Percentiles rank a stretch among this genome's conserved stretches.
Evolutionary conservation across 1,140 invertebrate species (phyloP).

Genomic region (Drosophila varians): DNA sequence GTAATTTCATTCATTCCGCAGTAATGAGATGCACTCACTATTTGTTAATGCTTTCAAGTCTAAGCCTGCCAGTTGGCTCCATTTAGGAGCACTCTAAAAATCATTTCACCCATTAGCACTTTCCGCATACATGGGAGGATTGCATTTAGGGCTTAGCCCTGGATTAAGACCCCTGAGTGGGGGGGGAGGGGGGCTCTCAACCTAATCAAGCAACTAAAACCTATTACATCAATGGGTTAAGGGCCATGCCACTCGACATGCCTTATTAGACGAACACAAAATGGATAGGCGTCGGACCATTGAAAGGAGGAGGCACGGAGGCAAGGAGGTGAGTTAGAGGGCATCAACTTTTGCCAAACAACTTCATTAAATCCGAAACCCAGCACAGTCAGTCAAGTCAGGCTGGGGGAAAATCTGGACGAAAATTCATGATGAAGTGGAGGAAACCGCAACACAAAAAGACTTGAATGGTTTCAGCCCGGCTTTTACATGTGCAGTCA

Average conservation of each 20-base stretch:
- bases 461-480: slow-evolving; percentile 52
- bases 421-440: slow-evolving; percentile 41
- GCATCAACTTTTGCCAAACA: slow-evolving; percentile 46
- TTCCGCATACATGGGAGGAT: neutral
- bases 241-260: slow-evolving; percentile 17
- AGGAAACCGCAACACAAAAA: slow-evolving; percentile 62
- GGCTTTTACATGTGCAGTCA: slow-evolving; percentile 36
- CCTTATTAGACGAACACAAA: slow-evolving; percentile 35
- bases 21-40: too few relatives aligned
- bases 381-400: neutral
- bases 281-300: neutral
- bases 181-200: neutral
- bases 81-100: neutral
- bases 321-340: neutral
- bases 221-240: slow-evolving; percentile 40
- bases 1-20: neutral
- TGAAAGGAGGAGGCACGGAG: neutral
- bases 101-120: neutral
- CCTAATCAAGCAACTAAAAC: slow-evolving; percentile 42
- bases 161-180: slow-evolving; percentile 8
- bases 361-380: slow-evolving; percentile 50
- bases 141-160: neutral
- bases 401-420: slow-evolving; percentile 33
- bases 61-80: neutral
- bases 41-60: neutral